Evolutionary conservation across 1,140 invertebrate genomes (phyloP), one percentile per base, ranked within the genome.

Genomic region (Medauroidea extradentata): DNA sequence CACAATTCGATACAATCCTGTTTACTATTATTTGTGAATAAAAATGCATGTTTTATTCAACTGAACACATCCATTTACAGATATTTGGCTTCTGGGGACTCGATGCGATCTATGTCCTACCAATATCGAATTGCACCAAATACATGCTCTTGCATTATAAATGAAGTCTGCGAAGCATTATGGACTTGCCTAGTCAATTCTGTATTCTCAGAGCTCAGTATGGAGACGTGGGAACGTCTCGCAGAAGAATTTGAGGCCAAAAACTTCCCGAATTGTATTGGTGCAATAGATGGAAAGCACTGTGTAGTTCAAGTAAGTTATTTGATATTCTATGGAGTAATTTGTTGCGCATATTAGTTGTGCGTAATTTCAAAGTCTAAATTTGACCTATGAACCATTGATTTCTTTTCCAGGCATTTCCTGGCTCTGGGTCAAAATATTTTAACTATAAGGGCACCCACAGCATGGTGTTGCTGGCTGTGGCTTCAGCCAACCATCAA

Each of bases 371-470:
- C 29, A 34, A 34, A 34, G 4, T 34, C 29, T 34, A 4, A 34
- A 34, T 34, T n/a, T n/a, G n/a, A n/a, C n/a, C n/a, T n/a, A n/a
- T n/a, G n/a, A n/a, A n/a, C n/a, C n/a, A n/a, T n/a, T n/a, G n/a
- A n/a, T n/a, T n/a, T n/a, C n/a, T n/a, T n/a, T n/a, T n/a, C 11
- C 39, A 41, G 25, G 43, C 34, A 19, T 53, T 53, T 16, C 3
- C 44, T 27, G 62, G 67, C 21, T 66, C 61, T 50, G 73, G 75
- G 23, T 63, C 68, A 11, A n/a, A n/a, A n/a, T n/a, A n/a, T n/a
- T 73, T 66, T 49, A 79, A 78, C 59, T 75, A 77, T 51, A 80
- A 79, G 63, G 52, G 63, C 8, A 66, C 53, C 48, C 75, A 70
- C 51, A 74, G 71, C 39, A 67, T 78, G 25, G 71, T 78, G 24